Evolutionary conservation across 2,888 invertebrate species (phyloP).

Genomic region (Dicyrtomina minuta): DNA sequence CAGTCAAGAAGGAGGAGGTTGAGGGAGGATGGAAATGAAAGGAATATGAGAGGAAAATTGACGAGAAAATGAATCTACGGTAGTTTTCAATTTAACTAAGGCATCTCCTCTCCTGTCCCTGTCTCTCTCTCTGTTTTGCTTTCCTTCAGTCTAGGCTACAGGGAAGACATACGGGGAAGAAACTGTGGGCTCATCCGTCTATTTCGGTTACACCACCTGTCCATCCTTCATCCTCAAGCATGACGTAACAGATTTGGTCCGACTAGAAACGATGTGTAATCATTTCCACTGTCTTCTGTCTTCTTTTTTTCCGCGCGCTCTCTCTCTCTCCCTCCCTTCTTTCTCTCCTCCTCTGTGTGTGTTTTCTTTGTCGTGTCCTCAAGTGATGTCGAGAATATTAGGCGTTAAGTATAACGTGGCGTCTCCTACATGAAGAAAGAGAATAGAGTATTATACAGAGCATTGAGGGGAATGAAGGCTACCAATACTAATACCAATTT

Average conservation of each 20-base stretch:
- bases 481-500: too few relatives aligned
- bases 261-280: neutral
- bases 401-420: neutral
- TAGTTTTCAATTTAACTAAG: neutral
- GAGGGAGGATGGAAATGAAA: neutral
- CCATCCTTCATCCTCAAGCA: slow-evolving; percentile 23
- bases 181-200: slow-evolving; percentile 17
- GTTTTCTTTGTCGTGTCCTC: neutral
- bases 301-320: neutral
- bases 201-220: slow-evolving; percentile 11
- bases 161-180: neutral
- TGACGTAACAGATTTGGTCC: slow-evolving; percentile 10
- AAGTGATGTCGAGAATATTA: slow-evolving; percentile 5
- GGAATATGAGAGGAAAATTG: slow-evolving; percentile 10
- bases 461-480: too few relatives aligned
- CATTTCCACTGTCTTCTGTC: neutral
- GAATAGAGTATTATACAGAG: too few relatives aligned
- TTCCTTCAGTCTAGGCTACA: neutral
- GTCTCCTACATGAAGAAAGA: neutral
- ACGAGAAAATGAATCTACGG: slow-evolving; percentile 11
- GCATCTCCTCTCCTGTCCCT: too few relatives aligned
- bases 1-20: neutral
- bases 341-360: neutral
- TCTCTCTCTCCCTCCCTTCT: neutral
- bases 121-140: too few relatives aligned